Percentiles rank a stretch among this genome's conserved stretches.
phyloP scores from a whole-genome alignment of 2,797 vertebrate genomes.

The Halcyon leucocephala region DNA sequence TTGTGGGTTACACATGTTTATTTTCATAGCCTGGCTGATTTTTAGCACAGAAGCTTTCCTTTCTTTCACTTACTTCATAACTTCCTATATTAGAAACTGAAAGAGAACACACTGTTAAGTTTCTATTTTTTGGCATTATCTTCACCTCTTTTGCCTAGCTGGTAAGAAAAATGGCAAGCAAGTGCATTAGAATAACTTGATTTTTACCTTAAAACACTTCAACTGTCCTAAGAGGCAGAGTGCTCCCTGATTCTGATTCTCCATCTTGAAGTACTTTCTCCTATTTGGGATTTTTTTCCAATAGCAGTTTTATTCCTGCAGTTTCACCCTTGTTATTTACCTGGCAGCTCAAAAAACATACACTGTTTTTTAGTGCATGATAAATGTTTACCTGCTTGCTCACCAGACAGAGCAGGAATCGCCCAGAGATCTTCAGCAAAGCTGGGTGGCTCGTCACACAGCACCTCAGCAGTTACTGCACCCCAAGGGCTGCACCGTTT shows the following conservation, averaged over 20 bases:
- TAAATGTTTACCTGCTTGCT: not conserved
- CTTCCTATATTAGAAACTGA: not conserved
- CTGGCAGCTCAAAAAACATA: not conserved
- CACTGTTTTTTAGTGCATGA: not conserved
- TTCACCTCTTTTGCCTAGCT: not conserved
- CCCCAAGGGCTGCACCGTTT: not conserved
- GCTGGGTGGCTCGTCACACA: not conserved
- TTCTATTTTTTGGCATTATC: not conserved
- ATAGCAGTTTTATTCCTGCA: not conserved
- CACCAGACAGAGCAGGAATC: not conserved
- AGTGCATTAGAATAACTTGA: not conserved
- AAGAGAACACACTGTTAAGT: not conserved
- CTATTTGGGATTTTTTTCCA: not conserved
- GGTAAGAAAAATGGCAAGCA: not conserved
- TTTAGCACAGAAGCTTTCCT: not conserved
- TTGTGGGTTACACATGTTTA: not conserved
- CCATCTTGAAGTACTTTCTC: not conserved
- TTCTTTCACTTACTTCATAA: not conserved
- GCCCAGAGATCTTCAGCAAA: not conserved
- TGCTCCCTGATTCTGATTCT: not conserved
- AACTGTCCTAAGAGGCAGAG: not conserved
- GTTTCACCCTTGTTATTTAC: not conserved
- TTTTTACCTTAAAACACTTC: not conserved
- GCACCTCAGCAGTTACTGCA: not conserved
- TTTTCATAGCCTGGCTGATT: not conserved